Base-by-base conservation (phyloP, 2,113 vertebrate genomes). In the Acanthochromis polyacanthus region DNA sequence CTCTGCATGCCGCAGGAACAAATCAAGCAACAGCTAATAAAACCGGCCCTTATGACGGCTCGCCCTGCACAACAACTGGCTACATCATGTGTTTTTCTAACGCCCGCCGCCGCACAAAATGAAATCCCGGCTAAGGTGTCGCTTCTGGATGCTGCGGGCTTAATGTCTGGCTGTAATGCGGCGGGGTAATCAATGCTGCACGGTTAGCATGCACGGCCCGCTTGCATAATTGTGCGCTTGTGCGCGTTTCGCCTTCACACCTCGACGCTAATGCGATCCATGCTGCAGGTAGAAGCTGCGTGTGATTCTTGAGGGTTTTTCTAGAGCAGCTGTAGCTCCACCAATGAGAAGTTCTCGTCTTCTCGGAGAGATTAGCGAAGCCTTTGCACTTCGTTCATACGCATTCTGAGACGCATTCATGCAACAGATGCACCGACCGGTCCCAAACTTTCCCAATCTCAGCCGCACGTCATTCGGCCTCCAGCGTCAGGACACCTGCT, bases 21-120 rank as follows among this genome's bases (percentile, higher is more conserved):
- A 96, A 96, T 99, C 97, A 97, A 95, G 95, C 94, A 92, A 97
- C 97, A 98, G 97, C 96, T 98, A 96, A 94, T 99, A 97, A 98
- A 98, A 95, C 85, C 89, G 52, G 94, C 93, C 95, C 96, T 98
- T 97, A 97, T 95, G 94, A 96, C 94, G 93, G 78, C 81, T 87
- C 89, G 90, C 94, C 96, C 87, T 95, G 94, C 95, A 96, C 97
- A 97, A 97, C 97, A 97, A 98, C 97, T 92, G 95, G 95, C 96
- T 95, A 95, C 96, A 97, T 97, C 95, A 96, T 97, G 95, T 97
- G 96, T 97, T 98, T 97, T 96, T 93, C 95, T 96, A 97, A 95
- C 95, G 74, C 93, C 92, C 86, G 92, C 95, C 93, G 94, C 95
- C 95, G 94, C 94, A 95, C 95, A 95, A 95, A 97, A 96, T 96